These are phyloP conservation scores for Eurytoma adleriae DNA, from an alignment of 2,888 invertebrate species.

Conservation along the genomic window DNA sequence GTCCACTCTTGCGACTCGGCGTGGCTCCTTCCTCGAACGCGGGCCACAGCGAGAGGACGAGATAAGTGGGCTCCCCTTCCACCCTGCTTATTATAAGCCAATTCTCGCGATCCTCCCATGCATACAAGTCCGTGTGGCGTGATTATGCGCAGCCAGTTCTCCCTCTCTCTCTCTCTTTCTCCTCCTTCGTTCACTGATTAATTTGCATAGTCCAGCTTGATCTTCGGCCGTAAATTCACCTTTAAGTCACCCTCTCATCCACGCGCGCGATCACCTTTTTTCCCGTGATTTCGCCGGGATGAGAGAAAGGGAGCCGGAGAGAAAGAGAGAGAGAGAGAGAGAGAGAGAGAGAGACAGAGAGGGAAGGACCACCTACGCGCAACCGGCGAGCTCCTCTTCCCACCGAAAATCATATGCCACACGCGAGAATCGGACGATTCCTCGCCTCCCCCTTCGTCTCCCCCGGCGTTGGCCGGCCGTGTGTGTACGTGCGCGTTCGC, in stretches of 20 bases:
- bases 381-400: constrained; percentile 4
- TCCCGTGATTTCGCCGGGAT: constrained; percentile 25
- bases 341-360: neutral
- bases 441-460: neutral
- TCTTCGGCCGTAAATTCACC: constrained; percentile 44
- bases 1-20: neutral
- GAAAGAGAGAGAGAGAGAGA: neutral
- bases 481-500: neutral
- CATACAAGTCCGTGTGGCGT: neutral
- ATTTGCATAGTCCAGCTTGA: constrained; percentile 42
- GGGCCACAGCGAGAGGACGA: neutral
- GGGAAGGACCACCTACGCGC: constrained; percentile 49
- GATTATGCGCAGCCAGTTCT: constrained; percentile 8
- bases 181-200: constrained; percentile 24
- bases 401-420: constrained; percentile 27
- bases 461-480: neutral
- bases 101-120: constrained; percentile 3
- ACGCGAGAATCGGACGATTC: constrained; percentile 9
- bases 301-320: neutral
- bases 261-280: constrained; percentile 16
- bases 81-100: constrained; percentile 19
- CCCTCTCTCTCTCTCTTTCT: neutral
- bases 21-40: constrained; percentile 12
- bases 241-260: constrained; percentile 23
- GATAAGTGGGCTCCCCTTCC: constrained; percentile 13